Evolutionary conservation across 2,888 invertebrate species (phyloP), one percentile per base, ranked within the genome.

Genomic region (Plebejus anna): DNA sequence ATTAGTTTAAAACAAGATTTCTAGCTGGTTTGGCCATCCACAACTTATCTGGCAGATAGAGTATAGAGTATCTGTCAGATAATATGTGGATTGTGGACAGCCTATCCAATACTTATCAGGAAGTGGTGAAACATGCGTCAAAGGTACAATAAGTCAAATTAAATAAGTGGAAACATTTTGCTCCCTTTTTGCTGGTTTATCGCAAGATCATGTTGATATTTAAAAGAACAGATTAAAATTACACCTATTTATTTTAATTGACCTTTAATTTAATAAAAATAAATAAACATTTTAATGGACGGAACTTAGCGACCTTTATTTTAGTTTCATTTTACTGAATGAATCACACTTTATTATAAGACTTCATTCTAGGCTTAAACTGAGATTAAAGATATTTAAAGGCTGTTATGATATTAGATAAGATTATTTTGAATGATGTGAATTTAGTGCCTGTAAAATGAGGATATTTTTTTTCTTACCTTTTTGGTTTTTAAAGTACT

Each of bases 281-380:
- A 61, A 28, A 61, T 32, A 61, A 61, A 32, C 11, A 32, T 47
- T 28, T 11, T 61, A 61, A 61, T 61, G 28, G 61, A 61, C 28
- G 11, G 28, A 28, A 28, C 61, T 61, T 61, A 38, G 28, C 42
- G 42, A 22, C 38, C 9, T 70, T 42, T 71, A 42, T 71, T 71
- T 71, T 7, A 32, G 38, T 71, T 71, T 22, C 22, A 11, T 42
- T 9, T 70, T 13, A 22, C 16, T 42, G 71, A 71, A 42, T 71
- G 70, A 71, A 71, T 71, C 71, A 71, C 42, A 71, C 22, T 42
- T 42, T 71, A 71, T 42, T 42, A 42, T 47, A 71, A 71, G 71
- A 61, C 61, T 61, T 61, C 28, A 61, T 66, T 66, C 66, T 66
- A 66, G 32, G 66, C 5, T 36, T 66, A 66, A 36, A 36, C 32